Conservation (phyloP, 2,113 vertebrate species). For the Tachysurus vachellii region DNA sequence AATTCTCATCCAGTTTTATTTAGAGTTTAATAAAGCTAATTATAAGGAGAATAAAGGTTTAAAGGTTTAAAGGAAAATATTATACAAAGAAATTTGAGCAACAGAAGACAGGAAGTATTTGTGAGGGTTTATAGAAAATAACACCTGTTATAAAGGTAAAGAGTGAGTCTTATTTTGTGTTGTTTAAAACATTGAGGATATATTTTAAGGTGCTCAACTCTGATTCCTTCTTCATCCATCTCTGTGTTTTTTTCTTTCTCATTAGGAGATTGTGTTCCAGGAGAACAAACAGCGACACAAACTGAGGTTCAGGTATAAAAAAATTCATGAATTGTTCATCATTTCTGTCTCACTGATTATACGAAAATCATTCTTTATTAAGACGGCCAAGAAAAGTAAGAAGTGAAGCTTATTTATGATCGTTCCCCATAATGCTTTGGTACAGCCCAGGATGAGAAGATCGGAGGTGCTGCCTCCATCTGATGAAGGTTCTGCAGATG, state of each 20-base stretch:
- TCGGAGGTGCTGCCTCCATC: slow-evolving; percentile 55
- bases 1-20: neutral
- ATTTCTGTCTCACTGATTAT: neutral
- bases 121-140: neutral
- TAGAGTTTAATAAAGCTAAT: neutral
- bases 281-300: slow-evolving; percentile 56
- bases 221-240: neutral
- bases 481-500: slow-evolving; percentile 74
- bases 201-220: neutral
- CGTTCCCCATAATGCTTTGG: neutral
- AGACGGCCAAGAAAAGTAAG: neutral
- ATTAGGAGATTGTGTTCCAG: slow-evolving; percentile 82
- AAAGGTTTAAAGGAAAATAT: neutral
- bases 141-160: neutral
- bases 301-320: slow-evolving; percentile 58
- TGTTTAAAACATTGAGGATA: neutral
- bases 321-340: neutral
- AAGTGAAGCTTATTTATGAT: neutral
- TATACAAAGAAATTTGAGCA: neutral
- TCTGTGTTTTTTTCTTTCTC: neutral
- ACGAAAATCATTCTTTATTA: neutral
- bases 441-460: slow-evolving; percentile 65
- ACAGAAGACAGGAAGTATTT: neutral
- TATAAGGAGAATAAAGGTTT: neutral
- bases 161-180: neutral